Percentiles rank a stretch among this genome's conserved stretches.
phyloP scores from a whole-genome alignment of 2,888 invertebrate species.

The Hedya salicella region DNA sequence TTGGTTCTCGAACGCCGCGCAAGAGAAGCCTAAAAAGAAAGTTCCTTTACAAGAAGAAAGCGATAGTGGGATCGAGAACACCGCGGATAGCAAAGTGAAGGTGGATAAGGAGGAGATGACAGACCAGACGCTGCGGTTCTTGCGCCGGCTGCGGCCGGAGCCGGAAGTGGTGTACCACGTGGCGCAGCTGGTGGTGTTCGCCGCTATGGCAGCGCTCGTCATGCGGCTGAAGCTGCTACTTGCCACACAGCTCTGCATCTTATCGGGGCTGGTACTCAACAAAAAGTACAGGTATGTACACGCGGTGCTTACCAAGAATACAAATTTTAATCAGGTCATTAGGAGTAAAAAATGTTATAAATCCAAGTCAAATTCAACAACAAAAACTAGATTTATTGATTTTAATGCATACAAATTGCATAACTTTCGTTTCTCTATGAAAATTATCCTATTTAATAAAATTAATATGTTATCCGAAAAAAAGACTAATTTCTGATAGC shows the following conservation, averaged over 20 bases:
- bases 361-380: too few relatives aligned
- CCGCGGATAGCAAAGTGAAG: conserved; percentile 69
- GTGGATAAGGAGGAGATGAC: conserved; percentile 50
- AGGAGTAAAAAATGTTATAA: too few relatives aligned
- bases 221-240: conserved; percentile 92
- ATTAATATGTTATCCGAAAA: too few relatives aligned
- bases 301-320: conserved; percentile 37
- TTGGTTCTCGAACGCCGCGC: conserved; percentile 63
- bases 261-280: conserved; percentile 88
- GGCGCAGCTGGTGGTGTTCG: conserved; percentile 89
- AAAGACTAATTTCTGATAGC: too few relatives aligned
- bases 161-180: conserved; percentile 88
- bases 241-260: conserved; percentile 91
- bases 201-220: conserved; percentile 89
- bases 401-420: too few relatives aligned
- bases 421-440: too few relatives aligned
- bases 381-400: too few relatives aligned
- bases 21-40: conserved; percentile 42
- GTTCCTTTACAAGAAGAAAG: conserved; percentile 69
- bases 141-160: conserved; percentile 73
- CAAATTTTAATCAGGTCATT: neutral
- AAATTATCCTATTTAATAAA: too few relatives aligned
- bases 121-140: conserved; percentile 55
- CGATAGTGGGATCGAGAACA: conserved; percentile 84
- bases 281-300: conserved; percentile 83